Evolutionary conservation across 2,888 invertebrate genomes (phyloP).

Genomic region (Unio delphinus): DNA sequence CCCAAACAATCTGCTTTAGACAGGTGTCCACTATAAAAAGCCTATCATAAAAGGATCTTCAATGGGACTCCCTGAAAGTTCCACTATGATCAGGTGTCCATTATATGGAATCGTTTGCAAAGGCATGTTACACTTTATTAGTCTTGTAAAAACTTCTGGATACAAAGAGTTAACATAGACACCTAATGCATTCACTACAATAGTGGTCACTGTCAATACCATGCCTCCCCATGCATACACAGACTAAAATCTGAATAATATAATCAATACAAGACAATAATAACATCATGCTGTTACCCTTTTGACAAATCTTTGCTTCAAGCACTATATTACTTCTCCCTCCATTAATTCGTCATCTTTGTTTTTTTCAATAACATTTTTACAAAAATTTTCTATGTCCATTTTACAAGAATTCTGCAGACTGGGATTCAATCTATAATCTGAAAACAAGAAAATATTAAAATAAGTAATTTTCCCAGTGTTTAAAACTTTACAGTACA

Average conservation of each 20-base stretch:
- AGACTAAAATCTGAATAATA: background rate
- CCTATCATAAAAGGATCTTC: too few species aligned
- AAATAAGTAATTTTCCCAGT: background rate
- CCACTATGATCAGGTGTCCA: too few species aligned
- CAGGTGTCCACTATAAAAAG: too few species aligned
- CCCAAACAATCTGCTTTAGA: too few species aligned
- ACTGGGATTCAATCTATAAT: slow-evolving; percentile 90
- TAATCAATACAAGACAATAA: background rate
- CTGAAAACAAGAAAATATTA: slow-evolving; percentile 68
- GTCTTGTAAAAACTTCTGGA: too few species aligned
- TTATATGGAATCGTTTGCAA: too few species aligned
- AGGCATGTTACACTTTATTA: too few species aligned
- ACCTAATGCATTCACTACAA: too few species aligned
- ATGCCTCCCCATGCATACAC: too few species aligned
- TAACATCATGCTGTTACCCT: slow-evolving; percentile 28
- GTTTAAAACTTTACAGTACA: background rate
- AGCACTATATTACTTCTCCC: slow-evolving; percentile 87
- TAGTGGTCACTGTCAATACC: too few species aligned
- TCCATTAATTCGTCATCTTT: slow-evolving; percentile 77
- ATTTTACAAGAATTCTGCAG: slow-evolving; percentile 85
- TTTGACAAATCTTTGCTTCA: slow-evolving; percentile 75
- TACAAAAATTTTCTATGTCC: slow-evolving; percentile 85
- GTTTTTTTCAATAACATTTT: slow-evolving; percentile 21
- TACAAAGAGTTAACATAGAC: too few species aligned
- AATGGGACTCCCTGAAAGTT: too few species aligned